Conservation (phyloP, 37 sponge, comb jelly and placozoan genomes). For the Spongilla lacustris region DNA sequence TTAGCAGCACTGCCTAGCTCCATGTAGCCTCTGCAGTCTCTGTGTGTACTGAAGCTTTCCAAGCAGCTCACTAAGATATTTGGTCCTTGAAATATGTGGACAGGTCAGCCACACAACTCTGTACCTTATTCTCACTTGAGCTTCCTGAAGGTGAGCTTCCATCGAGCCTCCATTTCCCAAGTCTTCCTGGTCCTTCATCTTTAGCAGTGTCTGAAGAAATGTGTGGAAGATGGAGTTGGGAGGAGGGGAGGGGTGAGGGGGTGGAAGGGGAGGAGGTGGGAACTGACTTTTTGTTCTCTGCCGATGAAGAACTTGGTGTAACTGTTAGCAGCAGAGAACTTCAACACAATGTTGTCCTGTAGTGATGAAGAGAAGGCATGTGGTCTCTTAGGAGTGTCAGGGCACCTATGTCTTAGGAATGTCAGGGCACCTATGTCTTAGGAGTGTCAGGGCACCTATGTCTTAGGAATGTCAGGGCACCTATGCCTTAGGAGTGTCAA, state of each 20-base stretch:
- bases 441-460: background rate
- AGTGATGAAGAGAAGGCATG: background rate
- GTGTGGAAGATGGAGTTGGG: background rate
- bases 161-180: background rate
- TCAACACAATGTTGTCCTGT: background rate
- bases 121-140: conserved; percentile 14
- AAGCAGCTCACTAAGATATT: background rate
- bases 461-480: background rate
- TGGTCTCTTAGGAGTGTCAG: background rate
- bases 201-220: background rate
- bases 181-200: background rate
- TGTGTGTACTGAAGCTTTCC: background rate
- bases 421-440: no score
- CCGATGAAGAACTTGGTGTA: conserved; percentile 15
- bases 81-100: no score
- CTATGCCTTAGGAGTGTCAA: no score
- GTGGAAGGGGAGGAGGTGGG: background rate
- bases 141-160: background rate
- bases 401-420: background rate
- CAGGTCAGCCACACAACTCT: background rate
- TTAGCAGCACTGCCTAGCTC: background rate
- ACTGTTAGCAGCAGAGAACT: conserved; percentile 13
- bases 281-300: conserved; percentile 3
- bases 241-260: background rate
- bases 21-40: background rate